Evolutionary conservation across 2,113 vertebrate species (phyloP).

Genomic region (Albula goreensis): DNA sequence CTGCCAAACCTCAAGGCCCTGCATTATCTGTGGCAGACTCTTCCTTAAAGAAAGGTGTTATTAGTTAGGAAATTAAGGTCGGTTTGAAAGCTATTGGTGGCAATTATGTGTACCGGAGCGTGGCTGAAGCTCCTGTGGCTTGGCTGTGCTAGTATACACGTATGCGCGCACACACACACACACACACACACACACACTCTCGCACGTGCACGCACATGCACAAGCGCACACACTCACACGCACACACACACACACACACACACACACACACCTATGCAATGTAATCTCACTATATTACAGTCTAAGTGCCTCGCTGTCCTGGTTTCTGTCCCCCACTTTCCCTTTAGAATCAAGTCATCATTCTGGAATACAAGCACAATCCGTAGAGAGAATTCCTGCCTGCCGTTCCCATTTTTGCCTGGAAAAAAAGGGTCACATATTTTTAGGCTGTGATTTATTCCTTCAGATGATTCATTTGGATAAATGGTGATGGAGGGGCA

Average conservation of each 20-base stretch:
- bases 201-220: too few species aligned
- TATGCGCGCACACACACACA: too few species aligned
- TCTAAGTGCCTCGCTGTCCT: constrained; percentile 15
- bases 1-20: background rate
- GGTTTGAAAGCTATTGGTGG: background rate
- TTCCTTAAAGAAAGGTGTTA: background rate
- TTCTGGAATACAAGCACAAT: background rate
- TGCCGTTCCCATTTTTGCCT: background rate
- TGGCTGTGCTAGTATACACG: too few species aligned
- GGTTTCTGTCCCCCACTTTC: constrained; percentile 24
- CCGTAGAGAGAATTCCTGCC: background rate
- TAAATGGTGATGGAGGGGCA: constrained; percentile 42
- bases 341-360: constrained; percentile 16
- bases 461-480: constrained; percentile 31
- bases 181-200: too few species aligned
- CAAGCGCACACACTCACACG: background rate
- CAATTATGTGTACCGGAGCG: background rate
- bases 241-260: background rate
- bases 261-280: background rate
- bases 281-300: background rate
- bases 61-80: background rate
- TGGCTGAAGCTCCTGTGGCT: background rate
- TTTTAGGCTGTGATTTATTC: constrained; percentile 1
- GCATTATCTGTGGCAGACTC: background rate
- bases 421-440: background rate